phyloP scores from a whole-genome alignment of 2,113 vertebrate species.

The Jaculus jaculus region DNA sequence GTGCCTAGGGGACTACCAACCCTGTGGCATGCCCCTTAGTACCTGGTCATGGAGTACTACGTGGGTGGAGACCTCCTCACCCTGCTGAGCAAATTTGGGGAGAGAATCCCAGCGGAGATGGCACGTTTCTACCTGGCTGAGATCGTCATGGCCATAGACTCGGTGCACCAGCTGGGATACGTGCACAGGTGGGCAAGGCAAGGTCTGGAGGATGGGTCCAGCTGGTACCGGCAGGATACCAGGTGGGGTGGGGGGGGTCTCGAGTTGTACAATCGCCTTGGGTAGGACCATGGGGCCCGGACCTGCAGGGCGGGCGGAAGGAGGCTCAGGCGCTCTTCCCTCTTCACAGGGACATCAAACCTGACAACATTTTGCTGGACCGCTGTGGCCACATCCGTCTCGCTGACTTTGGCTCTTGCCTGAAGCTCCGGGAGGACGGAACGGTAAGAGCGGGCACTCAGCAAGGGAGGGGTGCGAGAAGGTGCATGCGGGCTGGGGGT shows the following conservation, averaged over 20 bases:
- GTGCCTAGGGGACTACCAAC: neutral
- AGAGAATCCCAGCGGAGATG: constrained; percentile 90
- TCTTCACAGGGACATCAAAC: constrained; percentile 90
- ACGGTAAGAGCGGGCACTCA: constrained; percentile 81
- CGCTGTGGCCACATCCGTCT: constrained; percentile 89
- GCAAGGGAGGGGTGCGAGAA: neutral
- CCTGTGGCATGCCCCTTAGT: constrained; percentile 80
- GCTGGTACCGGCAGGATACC: neutral
- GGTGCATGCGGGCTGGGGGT: neutral
- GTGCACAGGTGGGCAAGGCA: constrained; percentile 90
- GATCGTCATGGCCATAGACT: constrained; percentile 92
- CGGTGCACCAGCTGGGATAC: constrained; percentile 89
- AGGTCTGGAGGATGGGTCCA: neutral
- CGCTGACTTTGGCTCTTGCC: constrained; percentile 92
- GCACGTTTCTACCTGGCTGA: constrained; percentile 92
- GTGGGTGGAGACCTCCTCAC: constrained; percentile 92
- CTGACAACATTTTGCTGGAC: constrained; percentile 91
- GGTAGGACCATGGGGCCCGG: neutral
- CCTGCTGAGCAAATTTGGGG: constrained; percentile 92
- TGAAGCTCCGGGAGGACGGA: constrained; percentile 87
- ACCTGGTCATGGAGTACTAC: constrained; percentile 93
- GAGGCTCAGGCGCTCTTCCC: neutral
- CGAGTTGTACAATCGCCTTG: neutral
- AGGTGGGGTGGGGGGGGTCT: neutral
- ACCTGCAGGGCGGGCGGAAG: neutral